These are phyloP conservation scores for Podarcis siculus DNA, from an alignment of 2,797 vertebrate species.

Conservation along the genomic window DNA sequence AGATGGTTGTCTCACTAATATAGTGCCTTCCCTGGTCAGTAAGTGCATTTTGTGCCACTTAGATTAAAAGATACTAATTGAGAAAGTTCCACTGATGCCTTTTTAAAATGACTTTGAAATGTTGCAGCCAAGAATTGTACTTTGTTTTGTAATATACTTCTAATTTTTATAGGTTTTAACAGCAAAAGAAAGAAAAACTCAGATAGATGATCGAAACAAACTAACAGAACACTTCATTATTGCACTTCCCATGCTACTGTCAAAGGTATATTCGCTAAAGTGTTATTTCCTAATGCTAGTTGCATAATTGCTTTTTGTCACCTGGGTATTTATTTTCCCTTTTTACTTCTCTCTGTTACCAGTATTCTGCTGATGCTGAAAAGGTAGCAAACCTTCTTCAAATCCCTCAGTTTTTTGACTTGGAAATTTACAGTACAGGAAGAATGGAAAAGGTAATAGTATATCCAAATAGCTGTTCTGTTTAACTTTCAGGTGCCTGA, in stretches of 20 bases:
- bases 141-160: not conserved
- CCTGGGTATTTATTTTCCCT: constrained; percentile 10
- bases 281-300: constrained; percentile 3
- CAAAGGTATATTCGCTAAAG: constrained; percentile 83
- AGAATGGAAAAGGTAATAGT: constrained; percentile 89
- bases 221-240: constrained; percentile 99
- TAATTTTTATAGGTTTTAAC: constrained; percentile 89
- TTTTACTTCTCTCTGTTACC: constrained; percentile 34
- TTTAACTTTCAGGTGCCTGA: not conserved
- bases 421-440: constrained; percentile 96
- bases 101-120: not conserved
- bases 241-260: constrained; percentile 96
- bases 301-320: constrained; percentile 5
- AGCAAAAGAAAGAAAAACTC: constrained; percentile 98
- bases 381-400: constrained; percentile 98
- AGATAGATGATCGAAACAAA: constrained; percentile 98
- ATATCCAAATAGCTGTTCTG: not conserved
- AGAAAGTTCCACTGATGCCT: constrained; percentile 38
- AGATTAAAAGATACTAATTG: constrained; percentile 30
- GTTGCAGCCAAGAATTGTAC: not conserved
- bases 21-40: not conserved
- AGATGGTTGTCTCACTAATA: not conserved
- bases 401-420: constrained; percentile 97
- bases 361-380: constrained; percentile 96
- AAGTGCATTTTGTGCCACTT: not conserved